Base-by-base conservation (phyloP, 30 jellyfish, hydroid and myxozoan species). In the Calvadosia cruxmelitensis region DNA sequence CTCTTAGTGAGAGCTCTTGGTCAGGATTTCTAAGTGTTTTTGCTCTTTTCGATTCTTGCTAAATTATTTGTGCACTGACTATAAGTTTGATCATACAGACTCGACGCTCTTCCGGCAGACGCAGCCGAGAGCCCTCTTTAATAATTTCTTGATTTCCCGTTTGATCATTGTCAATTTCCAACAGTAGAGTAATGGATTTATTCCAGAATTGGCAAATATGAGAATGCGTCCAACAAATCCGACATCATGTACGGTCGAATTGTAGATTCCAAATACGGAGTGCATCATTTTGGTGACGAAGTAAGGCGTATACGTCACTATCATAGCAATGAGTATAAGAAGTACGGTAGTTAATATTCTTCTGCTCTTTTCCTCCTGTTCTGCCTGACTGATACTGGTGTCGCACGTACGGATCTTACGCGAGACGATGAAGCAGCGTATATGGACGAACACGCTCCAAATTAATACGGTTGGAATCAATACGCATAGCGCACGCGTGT, bases 391-490 rank as follows among this genome's bases (percentile, higher is more conserved):
- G 10, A 42, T 42, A 42, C 57, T 42, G 15, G 57, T 42, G 20
- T 42, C 57, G 10, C 57, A 10, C 20, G 57, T 42, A 42, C 57
- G 57, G 10, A 42, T 42, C 20, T 42, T 42, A 42, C 57, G 57
- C 20, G 57, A 42, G 20, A 42, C 57, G 10, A 42, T 5, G 20
- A 42, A 42, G 15, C 15, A 42, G 20, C 57, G 57, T 42, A 42
- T 5, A 42, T 42, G 57, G 15, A 42, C 57, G 57, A 42, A 42
- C 57, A 42, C 57, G 57, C 57, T 42, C 57, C 57, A 42, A 42
- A 20, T 20, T 10, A 42, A 20, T 42, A 42, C 57, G 20, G 57
- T 20, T 42, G 57, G 57, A 5, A 42, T 42, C 20, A 42, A 42
- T 42, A 42, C 20, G 10, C 10, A 10, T 42, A 42, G 20, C 20